Conservation (phyloP, 2,113 vertebrate genomes). For the Lycocorax pyrrhopterus region DNA sequence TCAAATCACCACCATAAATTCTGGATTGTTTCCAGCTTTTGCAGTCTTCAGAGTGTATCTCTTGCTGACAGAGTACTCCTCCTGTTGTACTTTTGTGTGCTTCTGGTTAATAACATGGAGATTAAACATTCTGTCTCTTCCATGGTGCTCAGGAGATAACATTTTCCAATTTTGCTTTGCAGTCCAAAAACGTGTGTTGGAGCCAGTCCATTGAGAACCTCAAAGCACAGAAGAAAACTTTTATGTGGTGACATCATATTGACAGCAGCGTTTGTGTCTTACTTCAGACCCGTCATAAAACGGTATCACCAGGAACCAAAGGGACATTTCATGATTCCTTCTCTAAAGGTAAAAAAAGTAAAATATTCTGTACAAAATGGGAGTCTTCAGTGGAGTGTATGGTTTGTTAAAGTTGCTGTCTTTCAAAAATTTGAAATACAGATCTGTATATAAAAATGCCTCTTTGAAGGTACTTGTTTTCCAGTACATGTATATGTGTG, state of each 20-base stretch:
- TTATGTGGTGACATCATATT: slow-evolving; percentile 76
- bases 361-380: neutral
- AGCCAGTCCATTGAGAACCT: slow-evolving; percentile 69
- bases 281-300: slow-evolving; percentile 76
- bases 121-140: neutral
- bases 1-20: neutral
- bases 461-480: neutral
- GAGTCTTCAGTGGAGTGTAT: neutral
- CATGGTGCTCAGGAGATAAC: neutral
- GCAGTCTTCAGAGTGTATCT: neutral
- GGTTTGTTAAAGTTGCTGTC: neutral
- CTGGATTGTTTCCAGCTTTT: neutral
- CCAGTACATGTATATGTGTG: neutral
- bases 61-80: neutral
- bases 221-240: slow-evolving; percentile 73
- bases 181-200: slow-evolving; percentile 82
- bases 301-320: slow-evolving; percentile 72
- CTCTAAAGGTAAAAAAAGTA: slow-evolving; percentile 76
- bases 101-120: neutral
- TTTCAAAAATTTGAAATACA: neutral
- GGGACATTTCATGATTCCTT: slow-evolving; percentile 72
- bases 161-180: slow-evolving; percentile 2
- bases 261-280: slow-evolving; percentile 77
- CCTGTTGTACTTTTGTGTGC: neutral
- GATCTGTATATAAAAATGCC: neutral